These are phyloP conservation scores for Pelecanoides urinatrix DNA, from an alignment of 2,113 vertebrate species.

Conservation along the genomic window DNA sequence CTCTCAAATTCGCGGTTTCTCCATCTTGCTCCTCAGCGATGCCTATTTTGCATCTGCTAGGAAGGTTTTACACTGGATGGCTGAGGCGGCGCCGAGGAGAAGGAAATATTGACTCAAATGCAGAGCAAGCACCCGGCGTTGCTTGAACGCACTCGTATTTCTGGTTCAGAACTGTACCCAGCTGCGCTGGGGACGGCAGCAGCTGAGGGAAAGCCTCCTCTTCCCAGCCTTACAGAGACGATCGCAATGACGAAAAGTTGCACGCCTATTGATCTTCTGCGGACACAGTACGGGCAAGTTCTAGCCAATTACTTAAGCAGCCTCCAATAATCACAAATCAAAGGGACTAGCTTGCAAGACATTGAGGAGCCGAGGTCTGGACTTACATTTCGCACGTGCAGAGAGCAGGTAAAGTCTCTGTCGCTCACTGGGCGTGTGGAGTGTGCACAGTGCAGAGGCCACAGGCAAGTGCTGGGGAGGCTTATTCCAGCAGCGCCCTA, in stretches of 20 bases:
- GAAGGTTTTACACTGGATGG: constrained; percentile 3
- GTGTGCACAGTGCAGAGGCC: constrained; percentile 45
- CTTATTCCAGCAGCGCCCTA: background rate
- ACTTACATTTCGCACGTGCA: constrained; percentile 37
- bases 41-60: constrained; percentile 34
- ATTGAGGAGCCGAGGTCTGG: background rate
- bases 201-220: background rate
- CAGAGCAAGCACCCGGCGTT: background rate
- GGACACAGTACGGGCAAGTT: constrained; percentile 5
- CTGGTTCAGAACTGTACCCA: constrained; percentile 6
- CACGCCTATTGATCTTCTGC: background rate
- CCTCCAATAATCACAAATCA: background rate
- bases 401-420: constrained; percentile 36
- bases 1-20: background rate
- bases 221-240: background rate
- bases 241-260: background rate
- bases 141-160: background rate
- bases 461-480: constrained; percentile 8
- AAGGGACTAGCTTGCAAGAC: background rate
- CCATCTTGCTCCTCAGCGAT: background rate
- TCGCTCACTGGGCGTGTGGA: constrained; percentile 33
- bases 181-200: background rate
- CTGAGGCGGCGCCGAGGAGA: constrained; percentile 4
- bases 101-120: background rate
- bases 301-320: constrained; percentile 7